A percentile compares a stretch with the other conserved stretches of the same genome.
Conservation (phyloP, 2,113 vertebrate species). For the Pterocles burchelli region DNA sequence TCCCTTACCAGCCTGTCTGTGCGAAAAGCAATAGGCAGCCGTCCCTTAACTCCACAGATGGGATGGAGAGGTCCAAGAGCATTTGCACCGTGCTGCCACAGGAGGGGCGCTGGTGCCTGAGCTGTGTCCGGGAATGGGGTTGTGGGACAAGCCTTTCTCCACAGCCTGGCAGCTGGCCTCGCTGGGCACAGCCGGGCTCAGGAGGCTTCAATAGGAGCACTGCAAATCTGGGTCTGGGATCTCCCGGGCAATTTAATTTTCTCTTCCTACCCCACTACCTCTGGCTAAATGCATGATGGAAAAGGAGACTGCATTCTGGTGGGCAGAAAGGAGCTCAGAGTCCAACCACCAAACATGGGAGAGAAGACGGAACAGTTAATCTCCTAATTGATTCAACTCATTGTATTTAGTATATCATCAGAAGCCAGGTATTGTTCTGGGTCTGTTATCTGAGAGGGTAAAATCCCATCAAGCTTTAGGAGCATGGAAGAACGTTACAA, state of each 20-base stretch:
- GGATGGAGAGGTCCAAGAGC: not conserved
- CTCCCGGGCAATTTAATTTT: not conserved
- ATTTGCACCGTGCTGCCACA: not conserved
- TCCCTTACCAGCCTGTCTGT: not conserved
- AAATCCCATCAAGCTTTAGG: not conserved
- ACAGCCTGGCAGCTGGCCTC: not conserved
- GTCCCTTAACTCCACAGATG: not conserved
- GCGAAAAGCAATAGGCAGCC: not conserved
- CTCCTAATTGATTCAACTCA: not conserved
- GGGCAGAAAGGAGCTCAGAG: not conserved
- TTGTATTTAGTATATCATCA: not conserved
- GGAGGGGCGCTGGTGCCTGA: not conserved
- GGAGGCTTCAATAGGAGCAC: not conserved
- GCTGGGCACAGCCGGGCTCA: not conserved
- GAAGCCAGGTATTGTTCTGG: not conserved
- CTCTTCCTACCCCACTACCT: not conserved
- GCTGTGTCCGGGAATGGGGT: accelerated
- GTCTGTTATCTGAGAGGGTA: not conserved
- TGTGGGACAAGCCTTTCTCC: not conserved
- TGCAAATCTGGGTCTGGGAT: not conserved
- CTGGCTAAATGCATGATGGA: not conserved
- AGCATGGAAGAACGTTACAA: not conserved
- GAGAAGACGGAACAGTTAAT: not conserved
- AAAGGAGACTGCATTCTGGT: not conserved
- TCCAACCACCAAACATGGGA: accelerated